Percentiles rank a stretch among this genome's conserved stretches.
Conservation (phyloP, 1,140 invertebrate genomes). For the Forficula auricularia region DNA sequence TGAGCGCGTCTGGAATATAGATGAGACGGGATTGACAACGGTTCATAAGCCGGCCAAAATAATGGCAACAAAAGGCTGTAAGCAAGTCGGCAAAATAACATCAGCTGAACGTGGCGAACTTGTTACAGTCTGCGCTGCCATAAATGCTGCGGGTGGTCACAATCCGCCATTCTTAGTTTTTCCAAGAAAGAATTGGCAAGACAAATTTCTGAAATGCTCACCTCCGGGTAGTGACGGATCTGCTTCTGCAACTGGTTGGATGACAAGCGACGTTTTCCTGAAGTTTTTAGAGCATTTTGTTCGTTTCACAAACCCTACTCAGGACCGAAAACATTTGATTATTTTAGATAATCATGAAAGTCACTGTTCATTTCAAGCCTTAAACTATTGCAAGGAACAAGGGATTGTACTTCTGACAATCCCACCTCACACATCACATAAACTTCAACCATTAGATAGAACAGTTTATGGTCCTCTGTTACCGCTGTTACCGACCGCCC, state of each 20-base stretch:
- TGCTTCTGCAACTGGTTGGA: slow-evolving; percentile 10
- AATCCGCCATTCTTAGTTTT: slow-evolving; percentile 25
- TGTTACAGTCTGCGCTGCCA: slow-evolving; percentile 16
- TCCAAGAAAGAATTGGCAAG: slow-evolving; percentile 19
- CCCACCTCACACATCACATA: slow-evolving; percentile 24
- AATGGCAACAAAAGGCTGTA: slow-evolving; percentile 18
- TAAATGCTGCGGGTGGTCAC: slow-evolving; percentile 21
- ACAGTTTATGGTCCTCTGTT: slow-evolving; percentile 16
- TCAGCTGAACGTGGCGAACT: slow-evolving; percentile 20
- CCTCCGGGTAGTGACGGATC: slow-evolving; percentile 7
- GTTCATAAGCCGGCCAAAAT: slow-evolving; percentile 21
- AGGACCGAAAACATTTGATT: slow-evolving; percentile 21
- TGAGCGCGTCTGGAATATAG: slow-evolving; percentile 17
- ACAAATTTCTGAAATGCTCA: slow-evolving; percentile 16
- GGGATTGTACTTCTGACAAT: slow-evolving; percentile 16
- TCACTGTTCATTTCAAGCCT: slow-evolving; percentile 18
- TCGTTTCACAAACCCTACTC: slow-evolving; percentile 12
- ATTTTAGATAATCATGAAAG: slow-evolving; percentile 24
- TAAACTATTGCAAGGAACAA: slow-evolving; percentile 15
- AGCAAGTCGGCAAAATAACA: slow-evolving; percentile 20
- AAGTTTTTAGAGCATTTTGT: slow-evolving; percentile 13
- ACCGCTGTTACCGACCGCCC: no score
- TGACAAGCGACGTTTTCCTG: slow-evolving; percentile 5
- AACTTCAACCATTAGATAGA: slow-evolving; percentile 23
- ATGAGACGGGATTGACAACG: slow-evolving; percentile 23